A percentile compares a stretch with the other conserved stretches of the same genome.
Evolutionary conservation across 1,140 invertebrate species (phyloP).

Genomic region (Papilio dardanus): DNA sequence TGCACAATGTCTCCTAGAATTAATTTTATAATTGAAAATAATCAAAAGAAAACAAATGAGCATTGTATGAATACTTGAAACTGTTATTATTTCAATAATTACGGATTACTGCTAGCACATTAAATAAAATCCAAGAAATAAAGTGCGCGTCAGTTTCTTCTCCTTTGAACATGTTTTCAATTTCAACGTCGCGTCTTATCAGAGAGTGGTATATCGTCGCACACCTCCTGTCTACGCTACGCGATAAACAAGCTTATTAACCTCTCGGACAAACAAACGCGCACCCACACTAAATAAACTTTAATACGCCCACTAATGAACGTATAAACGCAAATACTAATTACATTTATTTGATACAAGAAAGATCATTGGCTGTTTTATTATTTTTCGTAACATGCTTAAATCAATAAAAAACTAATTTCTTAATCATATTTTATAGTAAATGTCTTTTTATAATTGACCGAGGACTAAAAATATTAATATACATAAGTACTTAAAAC

Average conservation of each 20-base stretch:
- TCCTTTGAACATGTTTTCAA: neutral
- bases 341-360: no score
- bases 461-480: no score
- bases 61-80: neutral
- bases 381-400: no score
- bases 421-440: no score
- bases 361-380: no score
- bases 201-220: neutral
- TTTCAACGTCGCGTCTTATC: neutral
- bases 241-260: neutral
- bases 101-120: neutral
- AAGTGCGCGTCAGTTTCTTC: neutral
- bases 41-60: conserved; percentile 13
- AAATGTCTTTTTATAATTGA: no score
- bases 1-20: neutral
- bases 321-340: no score
- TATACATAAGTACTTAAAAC: no score
- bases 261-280: neutral
- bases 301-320: neutral
- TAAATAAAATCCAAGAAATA: no score
- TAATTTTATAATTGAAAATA: neutral
- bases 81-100: neutral
- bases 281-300: neutral
- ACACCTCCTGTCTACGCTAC: neutral
- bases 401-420: no score